phyloP scores from a whole-genome alignment of 2,797 vertebrate genomes.

The Zalophus californianus region DNA sequence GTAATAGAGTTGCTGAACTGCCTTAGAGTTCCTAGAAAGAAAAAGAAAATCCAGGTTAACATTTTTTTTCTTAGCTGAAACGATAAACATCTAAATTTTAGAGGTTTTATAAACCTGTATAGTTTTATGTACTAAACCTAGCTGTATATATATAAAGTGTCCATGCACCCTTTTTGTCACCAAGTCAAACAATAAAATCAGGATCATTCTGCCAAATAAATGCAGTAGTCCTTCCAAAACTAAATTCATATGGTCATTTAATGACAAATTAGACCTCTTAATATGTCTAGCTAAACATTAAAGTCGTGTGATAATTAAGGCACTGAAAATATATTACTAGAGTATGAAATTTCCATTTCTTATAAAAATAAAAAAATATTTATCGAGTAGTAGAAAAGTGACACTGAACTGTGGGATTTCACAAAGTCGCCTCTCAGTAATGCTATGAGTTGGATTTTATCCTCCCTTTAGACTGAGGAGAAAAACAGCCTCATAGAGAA shows the following conservation, averaged over 20 bases:
- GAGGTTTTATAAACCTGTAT: conserved; percentile 67
- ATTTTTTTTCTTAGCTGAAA: conserved; percentile 46
- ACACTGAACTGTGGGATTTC: background rate
- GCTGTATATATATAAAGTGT: conserved; percentile 40
- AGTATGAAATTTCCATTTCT: conserved; percentile 6
- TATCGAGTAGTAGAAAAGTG: conserved; percentile 14
- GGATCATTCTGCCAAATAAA: conserved; percentile 45
- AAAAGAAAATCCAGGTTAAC: background rate
- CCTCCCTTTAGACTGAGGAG: background rate
- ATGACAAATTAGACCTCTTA: background rate
- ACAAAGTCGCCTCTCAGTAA: background rate
- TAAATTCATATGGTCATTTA: conserved; percentile 45
- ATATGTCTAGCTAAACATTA: conserved; percentile 19
- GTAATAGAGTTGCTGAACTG: conserved; percentile 24
- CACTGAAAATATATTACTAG: background rate
- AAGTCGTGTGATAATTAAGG: background rate
- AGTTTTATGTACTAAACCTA: conserved; percentile 68
- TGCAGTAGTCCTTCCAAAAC: conserved; percentile 24
- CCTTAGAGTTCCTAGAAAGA: conserved; percentile 28
- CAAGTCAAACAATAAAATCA: conserved; percentile 67
- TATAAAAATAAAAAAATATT: conserved; percentile 45
- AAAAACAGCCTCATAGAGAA: background rate
- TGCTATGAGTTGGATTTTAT: conserved; percentile 8
- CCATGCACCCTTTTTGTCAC: conserved; percentile 1
- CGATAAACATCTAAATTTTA: conserved; percentile 66